Evolutionary conservation across 2,888 invertebrate genomes (phyloP).

Genomic region (Polymixis lichenea): DNA sequence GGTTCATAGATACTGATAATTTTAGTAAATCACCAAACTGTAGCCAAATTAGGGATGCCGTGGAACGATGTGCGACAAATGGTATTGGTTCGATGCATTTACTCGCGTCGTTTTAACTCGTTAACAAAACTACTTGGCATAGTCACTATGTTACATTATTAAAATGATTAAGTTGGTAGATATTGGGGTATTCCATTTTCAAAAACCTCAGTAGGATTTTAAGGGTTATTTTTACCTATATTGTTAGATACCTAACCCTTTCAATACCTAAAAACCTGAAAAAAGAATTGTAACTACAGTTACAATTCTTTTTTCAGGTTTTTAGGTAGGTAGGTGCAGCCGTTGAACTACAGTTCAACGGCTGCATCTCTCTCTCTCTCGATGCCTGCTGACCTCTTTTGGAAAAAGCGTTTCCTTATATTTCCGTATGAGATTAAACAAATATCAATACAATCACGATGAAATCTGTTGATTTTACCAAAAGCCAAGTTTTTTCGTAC

Average conservation of each 20-base stretch:
- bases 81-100: constrained; percentile 55
- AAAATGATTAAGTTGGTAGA: not conserved
- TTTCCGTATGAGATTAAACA: not conserved
- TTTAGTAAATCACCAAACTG: constrained; percentile 66
- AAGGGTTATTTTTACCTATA: not conserved
- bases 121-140: constrained; percentile 30
- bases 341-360: no score
- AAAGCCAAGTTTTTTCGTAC: constrained; percentile 17
- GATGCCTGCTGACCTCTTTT: not conserved
- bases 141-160: constrained; percentile 1
- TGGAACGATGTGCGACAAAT: constrained; percentile 61
- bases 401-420: not conserved
- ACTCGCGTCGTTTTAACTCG: constrained; percentile 32
- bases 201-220: not conserved
- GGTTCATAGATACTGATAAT: constrained; percentile 62
- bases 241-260: not conserved
- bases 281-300: no score
- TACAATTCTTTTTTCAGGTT: no score
- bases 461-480: constrained; percentile 26
- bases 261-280: not conserved
- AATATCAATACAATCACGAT: constrained; percentile 23
- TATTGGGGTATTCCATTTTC: not conserved
- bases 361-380: not conserved
- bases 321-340: no score
- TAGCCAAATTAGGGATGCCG: constrained; percentile 63